Conservation (phyloP, 2,888 invertebrate species). For the Acronicta alni region DNA sequence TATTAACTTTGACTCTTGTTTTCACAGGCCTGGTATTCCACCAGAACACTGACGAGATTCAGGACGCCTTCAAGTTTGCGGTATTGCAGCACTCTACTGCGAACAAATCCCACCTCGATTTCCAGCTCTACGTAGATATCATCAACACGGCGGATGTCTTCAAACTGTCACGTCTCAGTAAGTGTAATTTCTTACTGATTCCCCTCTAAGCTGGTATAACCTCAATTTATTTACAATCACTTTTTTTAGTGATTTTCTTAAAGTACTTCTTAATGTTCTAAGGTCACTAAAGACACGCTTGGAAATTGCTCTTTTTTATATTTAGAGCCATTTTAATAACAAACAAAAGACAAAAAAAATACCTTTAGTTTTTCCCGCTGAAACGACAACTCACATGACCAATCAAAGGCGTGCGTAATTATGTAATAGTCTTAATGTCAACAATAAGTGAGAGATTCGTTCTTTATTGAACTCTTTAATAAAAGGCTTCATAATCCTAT, state of each 20-base stretch:
- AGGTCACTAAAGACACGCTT: too few relatives aligned
- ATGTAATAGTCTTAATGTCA: too few relatives aligned
- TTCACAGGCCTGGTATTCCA: constrained; percentile 94
- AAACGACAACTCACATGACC: too few relatives aligned
- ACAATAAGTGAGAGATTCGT: too few relatives aligned
- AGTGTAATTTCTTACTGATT: constrained; percentile 83
- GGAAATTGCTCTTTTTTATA: too few relatives aligned
- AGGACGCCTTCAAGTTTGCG: constrained; percentile 95
- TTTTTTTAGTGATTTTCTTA: neutral
- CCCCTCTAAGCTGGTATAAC: neutral
- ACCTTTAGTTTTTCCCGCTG: too few relatives aligned
- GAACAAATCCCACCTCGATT: constrained; percentile 93
- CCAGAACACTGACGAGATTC: constrained; percentile 95
- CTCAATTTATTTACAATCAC: constrained; percentile 3
- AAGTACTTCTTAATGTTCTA: too few relatives aligned
- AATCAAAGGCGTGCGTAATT: too few relatives aligned
- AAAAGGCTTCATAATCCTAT: too few relatives aligned
- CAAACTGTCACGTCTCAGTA: constrained; percentile 96
- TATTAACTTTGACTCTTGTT: neutral
- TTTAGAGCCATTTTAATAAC: too few relatives aligned
- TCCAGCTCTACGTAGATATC: constrained; percentile 95
- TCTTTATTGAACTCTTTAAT: too few relatives aligned
- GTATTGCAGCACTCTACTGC: constrained; percentile 94
- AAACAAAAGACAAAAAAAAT: too few relatives aligned
- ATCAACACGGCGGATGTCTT: constrained; percentile 97